These are phyloP conservation scores for Heteromurus nitidus DNA, from an alignment of 2,888 invertebrate species.

Conservation along the genomic window DNA sequence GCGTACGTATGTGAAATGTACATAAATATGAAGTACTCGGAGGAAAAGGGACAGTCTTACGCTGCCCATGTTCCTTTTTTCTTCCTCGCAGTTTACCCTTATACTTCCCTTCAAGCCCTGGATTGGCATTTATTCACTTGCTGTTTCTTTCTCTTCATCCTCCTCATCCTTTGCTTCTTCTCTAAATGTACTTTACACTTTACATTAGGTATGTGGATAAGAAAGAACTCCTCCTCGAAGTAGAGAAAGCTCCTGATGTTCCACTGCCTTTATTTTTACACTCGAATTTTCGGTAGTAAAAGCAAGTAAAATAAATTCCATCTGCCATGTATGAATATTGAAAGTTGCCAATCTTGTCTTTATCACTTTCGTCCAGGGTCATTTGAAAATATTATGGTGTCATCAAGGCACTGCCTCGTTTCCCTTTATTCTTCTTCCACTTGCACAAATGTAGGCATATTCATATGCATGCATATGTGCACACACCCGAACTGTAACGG, in stretches of 20 bases:
- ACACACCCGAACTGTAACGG: too few species aligned
- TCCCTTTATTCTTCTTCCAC: slow-evolving; percentile 25
- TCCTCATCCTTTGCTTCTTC: neutral
- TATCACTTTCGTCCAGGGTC: slow-evolving; percentile 58
- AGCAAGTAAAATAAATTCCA: slow-evolving; percentile 56
- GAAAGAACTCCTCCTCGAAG: neutral
- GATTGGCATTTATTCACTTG: slow-evolving; percentile 9
- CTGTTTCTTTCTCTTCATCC: neutral
- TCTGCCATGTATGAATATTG: slow-evolving; percentile 58
- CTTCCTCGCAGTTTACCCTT: neutral
- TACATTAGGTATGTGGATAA: too few species aligned
- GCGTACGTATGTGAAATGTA: neutral
- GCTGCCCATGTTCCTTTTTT: neutral
- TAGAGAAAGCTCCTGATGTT: neutral
- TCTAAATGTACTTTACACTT: neutral
- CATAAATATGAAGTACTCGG: neutral
- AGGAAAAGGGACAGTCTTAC: neutral
- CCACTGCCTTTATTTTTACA: slow-evolving; percentile 34
- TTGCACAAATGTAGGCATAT: neutral
- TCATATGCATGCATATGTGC: neutral
- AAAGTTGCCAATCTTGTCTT: slow-evolving; percentile 64
- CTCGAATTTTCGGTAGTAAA: slow-evolving; percentile 37
- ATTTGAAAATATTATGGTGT: slow-evolving; percentile 63
- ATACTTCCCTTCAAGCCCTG: neutral
- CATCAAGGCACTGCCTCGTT: slow-evolving; percentile 54